A percentile compares a stretch with the other conserved stretches of the same genome.
phyloP scores from a whole-genome alignment of 2,888 invertebrate species.

The Ashinkailepas kermadecensis region DNA sequence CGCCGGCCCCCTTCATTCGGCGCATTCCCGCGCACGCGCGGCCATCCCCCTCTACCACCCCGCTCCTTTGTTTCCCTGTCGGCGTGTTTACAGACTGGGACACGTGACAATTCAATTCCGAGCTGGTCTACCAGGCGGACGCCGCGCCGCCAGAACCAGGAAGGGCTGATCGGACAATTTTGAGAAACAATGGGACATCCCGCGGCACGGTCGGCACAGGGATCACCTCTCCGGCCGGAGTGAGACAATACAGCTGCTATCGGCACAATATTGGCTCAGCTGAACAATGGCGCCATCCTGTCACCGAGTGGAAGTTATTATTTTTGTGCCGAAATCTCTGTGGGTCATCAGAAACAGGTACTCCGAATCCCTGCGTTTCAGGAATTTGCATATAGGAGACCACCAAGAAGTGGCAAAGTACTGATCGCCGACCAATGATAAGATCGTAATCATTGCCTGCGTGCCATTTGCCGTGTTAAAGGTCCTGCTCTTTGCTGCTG shows the following conservation, averaged over 20 bases:
- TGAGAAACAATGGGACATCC: conserved; percentile 13
- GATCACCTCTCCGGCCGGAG: neutral
- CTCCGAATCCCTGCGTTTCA: too few relatives aligned
- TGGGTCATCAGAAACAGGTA: neutral
- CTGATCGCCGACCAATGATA: too few relatives aligned
- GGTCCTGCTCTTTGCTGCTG: too few relatives aligned
- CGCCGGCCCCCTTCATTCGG: too few relatives aligned
- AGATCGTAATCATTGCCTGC: too few relatives aligned
- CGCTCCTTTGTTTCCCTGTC: neutral
- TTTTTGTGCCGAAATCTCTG: neutral
- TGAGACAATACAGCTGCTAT: neutral
- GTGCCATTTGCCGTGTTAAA: too few relatives aligned
- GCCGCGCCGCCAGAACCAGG: neutral
- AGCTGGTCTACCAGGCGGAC: too few relatives aligned
- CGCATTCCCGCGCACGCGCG: too few relatives aligned
- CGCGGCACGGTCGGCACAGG: neutral
- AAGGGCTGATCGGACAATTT: neutral
- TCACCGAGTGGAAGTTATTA: neutral
- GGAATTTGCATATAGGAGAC: too few relatives aligned
- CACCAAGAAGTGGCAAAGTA: too few relatives aligned
- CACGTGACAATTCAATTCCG: neutral
- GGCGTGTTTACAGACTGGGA: neutral
- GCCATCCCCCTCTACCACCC: neutral
- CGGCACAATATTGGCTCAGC: neutral
- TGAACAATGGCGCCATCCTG: neutral